Evolutionary conservation across 2,113 vertebrate species (phyloP), one percentile per base, ranked within the genome.

Genomic region (Orientallactaga bullata): DNA sequence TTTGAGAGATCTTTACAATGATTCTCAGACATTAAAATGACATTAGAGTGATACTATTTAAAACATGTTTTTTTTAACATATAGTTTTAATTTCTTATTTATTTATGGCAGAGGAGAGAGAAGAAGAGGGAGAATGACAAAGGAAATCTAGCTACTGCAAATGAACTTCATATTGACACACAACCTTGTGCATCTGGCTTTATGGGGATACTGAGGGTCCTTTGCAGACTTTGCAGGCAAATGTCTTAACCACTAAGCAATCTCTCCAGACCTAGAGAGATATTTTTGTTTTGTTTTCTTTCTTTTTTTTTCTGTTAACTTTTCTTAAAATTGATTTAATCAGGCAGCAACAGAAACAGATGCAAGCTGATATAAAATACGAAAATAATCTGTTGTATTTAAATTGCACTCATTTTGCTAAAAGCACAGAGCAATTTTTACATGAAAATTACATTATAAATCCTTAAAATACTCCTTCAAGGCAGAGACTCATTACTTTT

Each of bases 401-500:
- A 93, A 88, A 95, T 87, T 93, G n/a, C 20, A 90, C 21, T 85
- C 18, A 26, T 96, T 95, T 89, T 55, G 32, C 77, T 96, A 85
- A 95, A 94, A 94, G 28, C 13, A 5, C 2, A 76, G 68, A 87
- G 24, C 35, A 69, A 89, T 65, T 88, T 94, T 93, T 93, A n/a
- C 7, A 87, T 60, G n/a, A 83, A 4, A 74, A 24, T 95, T 85
- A 82, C 82, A 39, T 87, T 90, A 93, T 83, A 94, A 96, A 96
- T 93, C 37, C n/a, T 93, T 21, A 83, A 30, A 89, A 87, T 47
- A 86, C 65, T 85, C 47, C 78, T 95, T 51, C 42, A 73, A 96
- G 93, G 91, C 78, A 93, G 47, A 32, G 30, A 35, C 47, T 96
- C 93, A 95, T 94, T 96, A 93, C 90, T 96, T 55, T 97, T 96